phyloP scores from a whole-genome alignment of 2,888 invertebrate species.

The Linnaemya tessellans region DNA sequence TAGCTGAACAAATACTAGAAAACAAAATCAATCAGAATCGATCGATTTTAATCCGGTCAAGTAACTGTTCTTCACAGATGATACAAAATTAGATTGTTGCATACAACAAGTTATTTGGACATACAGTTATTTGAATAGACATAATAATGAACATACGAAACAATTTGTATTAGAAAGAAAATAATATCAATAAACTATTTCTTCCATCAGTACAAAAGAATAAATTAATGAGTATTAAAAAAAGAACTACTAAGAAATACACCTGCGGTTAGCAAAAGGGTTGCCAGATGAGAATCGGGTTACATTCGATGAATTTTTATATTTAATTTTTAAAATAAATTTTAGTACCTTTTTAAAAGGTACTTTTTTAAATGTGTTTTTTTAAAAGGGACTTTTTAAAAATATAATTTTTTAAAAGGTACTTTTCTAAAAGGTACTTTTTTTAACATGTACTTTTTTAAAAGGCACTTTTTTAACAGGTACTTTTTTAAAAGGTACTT shows the following conservation, averaged over 20 bases:
- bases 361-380: no score
- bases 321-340: no score
- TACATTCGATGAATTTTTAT: no score
- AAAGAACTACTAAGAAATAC: background rate
- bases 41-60: conserved; percentile 53
- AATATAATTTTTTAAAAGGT: no score
- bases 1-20: background rate
- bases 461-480: no score
- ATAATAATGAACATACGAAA: conserved; percentile 22
- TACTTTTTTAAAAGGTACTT: no score
- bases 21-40: conserved; percentile 33
- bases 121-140: conserved; percentile 38
- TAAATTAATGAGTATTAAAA: conserved; percentile 4
- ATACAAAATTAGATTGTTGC: conserved; percentile 1
- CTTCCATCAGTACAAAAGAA: conserved; percentile 8
- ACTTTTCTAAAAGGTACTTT: no score
- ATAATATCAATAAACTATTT: conserved; percentile 18
- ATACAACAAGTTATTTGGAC: conserved; percentile 10
- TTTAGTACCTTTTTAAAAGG: no score
- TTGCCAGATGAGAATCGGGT: no score
- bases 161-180: conserved; percentile 12
- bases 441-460: no score
- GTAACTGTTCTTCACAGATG: conserved; percentile 30
- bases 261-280: background rate
- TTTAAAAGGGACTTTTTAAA: no score